Conservation (phyloP, 2,797 vertebrate species). For the Macrochelys suwanniensis region DNA sequence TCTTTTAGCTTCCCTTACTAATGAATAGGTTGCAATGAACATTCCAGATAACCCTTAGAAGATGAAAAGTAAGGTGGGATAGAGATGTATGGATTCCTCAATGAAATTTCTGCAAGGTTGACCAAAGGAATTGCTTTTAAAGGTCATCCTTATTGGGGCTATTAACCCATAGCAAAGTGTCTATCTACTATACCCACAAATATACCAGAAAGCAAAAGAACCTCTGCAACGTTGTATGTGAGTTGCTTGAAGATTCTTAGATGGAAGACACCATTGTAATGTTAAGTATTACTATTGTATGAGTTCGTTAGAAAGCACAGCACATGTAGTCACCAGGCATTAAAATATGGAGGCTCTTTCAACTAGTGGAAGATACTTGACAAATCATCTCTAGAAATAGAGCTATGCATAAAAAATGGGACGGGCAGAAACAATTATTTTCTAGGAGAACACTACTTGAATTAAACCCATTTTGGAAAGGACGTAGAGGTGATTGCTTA, state of each 20-base stretch:
- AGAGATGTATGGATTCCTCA: not conserved
- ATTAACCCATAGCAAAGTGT: not conserved
- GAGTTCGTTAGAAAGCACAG: not conserved
- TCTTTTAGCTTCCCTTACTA: not conserved
- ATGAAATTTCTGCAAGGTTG: not conserved
- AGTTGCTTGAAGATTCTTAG: not conserved
- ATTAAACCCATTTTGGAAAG: not conserved
- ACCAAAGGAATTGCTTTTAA: not conserved
- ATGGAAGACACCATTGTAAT: not conserved
- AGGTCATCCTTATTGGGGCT: not conserved
- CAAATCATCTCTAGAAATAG: not conserved
- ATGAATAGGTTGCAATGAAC: constrained; percentile 12
- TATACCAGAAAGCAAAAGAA: not conserved
- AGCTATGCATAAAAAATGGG: not conserved
- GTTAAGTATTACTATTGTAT: not conserved
- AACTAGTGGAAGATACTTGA: not conserved
- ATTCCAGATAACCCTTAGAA: constrained; percentile 16
- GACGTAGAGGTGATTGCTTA: not conserved
- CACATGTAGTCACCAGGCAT: not conserved
- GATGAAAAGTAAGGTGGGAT: not conserved
- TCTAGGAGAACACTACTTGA: not conserved
- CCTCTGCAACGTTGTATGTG: not conserved
- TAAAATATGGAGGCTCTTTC: not conserved
- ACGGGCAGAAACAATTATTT: not conserved
- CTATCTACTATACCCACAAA: not conserved